Evolutionary conservation across 2,888 invertebrate genomes (phyloP).

Genomic region (Mermis nigrescens): DNA sequence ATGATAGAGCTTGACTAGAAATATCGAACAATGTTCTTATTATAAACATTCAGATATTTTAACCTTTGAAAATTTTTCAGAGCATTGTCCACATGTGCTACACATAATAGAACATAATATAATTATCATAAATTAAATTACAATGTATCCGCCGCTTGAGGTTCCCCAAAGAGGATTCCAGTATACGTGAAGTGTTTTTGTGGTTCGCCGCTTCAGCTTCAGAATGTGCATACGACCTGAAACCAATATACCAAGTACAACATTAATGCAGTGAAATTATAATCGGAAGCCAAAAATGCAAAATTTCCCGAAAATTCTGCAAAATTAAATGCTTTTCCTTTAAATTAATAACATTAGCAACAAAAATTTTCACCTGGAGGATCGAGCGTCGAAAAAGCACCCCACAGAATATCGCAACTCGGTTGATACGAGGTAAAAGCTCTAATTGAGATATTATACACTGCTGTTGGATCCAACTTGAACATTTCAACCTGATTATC

Average conservation of each 20-base stretch:
- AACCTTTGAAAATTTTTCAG: no score
- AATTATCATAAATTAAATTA: no score
- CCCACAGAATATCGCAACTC: constrained; percentile 26
- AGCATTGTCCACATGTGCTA: no score
- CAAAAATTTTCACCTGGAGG: constrained; percentile 13
- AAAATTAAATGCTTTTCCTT: no score
- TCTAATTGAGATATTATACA: constrained; percentile 32
- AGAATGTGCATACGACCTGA: constrained; percentile 27
- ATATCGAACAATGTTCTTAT: no score
- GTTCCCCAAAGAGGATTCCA: constrained; percentile 31
- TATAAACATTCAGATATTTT: no score
- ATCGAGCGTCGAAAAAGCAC: constrained; percentile 27
- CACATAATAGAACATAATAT: no score
- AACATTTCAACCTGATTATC: constrained; percentile 27
- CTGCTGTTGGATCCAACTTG: constrained; percentile 25
- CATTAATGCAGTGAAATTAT: no score
- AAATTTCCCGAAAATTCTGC: background rate
- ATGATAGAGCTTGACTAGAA: no score
- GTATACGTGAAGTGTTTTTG: constrained; percentile 28
- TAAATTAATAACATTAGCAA: background rate
- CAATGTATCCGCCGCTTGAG: constrained; percentile 24
- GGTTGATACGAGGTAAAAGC: constrained; percentile 23
- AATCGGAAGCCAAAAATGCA: no score
- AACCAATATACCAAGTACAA: no score
- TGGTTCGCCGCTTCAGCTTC: constrained; percentile 27